Percentiles rank a stretch among this genome's conserved stretches.
phyloP scores from a whole-genome alignment of 2,113 vertebrate genomes.

The Oncorhynchus tshawytscha region DNA sequence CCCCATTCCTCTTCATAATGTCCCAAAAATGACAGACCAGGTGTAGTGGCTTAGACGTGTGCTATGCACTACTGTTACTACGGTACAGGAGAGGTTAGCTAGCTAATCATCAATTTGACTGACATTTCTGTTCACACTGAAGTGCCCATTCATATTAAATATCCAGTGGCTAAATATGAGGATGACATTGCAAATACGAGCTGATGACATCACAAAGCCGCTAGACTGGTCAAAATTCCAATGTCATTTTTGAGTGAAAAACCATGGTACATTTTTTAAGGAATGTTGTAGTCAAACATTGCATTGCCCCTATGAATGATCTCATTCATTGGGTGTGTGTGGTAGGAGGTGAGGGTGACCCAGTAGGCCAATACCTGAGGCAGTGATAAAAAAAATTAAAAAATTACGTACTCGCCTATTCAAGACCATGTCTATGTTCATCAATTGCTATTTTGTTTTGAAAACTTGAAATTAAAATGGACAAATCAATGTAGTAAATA shows the following conservation, averaged over 20 bases:
- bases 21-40: constrained; percentile 71
- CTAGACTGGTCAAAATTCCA: constrained; percentile 5
- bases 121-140: neutral
- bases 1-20: constrained; percentile 20
- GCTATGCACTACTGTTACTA: too few relatives aligned
- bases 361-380: constrained; percentile 39
- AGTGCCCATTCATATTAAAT: constrained; percentile 56
- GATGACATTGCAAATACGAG: constrained; percentile 48
- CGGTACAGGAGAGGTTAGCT: too few relatives aligned
- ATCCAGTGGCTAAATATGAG: constrained; percentile 64
- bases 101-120: constrained; percentile 14
- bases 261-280: constrained; percentile 24
- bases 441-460: constrained; percentile 67
- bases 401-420: constrained; percentile 50
- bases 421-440: constrained; percentile 58
- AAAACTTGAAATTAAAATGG: constrained; percentile 51
- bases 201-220: constrained; percentile 40
- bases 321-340: constrained; percentile 54
- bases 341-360: constrained; percentile 50
- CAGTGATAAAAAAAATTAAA: constrained; percentile 54
- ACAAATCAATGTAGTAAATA: constrained; percentile 71
- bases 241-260: constrained; percentile 49
- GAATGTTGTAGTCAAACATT: constrained; percentile 39
- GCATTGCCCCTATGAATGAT: constrained; percentile 48
- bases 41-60: constrained; percentile 18